These are phyloP conservation scores for Rhopilema esculentum DNA, from an alignment of 30 jellyfish, hydroid and myxozoan species.

Conservation along the genomic window DNA sequence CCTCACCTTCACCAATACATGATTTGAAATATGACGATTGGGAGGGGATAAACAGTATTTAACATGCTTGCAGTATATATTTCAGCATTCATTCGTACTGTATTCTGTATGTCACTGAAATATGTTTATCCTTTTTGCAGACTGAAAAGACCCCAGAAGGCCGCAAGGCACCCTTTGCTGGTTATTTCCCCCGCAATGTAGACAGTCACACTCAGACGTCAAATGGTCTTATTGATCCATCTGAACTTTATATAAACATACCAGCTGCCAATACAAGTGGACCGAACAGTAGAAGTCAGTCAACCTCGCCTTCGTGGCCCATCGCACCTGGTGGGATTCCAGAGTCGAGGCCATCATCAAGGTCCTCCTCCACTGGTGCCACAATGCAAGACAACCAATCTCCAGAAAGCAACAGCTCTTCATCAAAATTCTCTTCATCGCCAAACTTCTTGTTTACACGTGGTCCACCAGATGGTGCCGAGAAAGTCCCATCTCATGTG, in stretches of 20 bases:
- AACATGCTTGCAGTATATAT: no score
- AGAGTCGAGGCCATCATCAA: constrained; percentile 73
- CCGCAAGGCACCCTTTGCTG: constrained; percentile 92
- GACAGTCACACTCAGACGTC: constrained; percentile 93
- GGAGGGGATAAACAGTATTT: no score
- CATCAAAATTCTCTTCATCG: constrained; percentile 90
- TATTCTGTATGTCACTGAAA: neutral
- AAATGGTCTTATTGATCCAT: constrained; percentile 83
- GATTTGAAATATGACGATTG: no score
- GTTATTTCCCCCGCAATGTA: constrained; percentile 62
- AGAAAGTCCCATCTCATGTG: constrained; percentile 82
- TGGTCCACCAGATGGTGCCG: constrained; percentile 99
- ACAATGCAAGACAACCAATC: constrained; percentile 70
- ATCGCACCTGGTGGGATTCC: constrained; percentile 80
- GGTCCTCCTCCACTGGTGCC: constrained; percentile 66
- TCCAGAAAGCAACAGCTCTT: constrained; percentile 70
- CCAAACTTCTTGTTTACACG: constrained; percentile 97
- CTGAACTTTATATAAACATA: constrained; percentile 52
- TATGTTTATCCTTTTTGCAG: constrained; percentile 22
- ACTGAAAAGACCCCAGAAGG: constrained; percentile 96
- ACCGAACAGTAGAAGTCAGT: constrained; percentile 87
- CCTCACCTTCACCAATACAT: no score
- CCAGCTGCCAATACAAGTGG: constrained; percentile 64
- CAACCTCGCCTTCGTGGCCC: constrained; percentile 96
- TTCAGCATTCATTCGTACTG: no score